These are phyloP conservation scores for Oconnorella tubifera DNA, from an alignment of 2,888 invertebrate genomes.

Conservation along the genomic window DNA sequence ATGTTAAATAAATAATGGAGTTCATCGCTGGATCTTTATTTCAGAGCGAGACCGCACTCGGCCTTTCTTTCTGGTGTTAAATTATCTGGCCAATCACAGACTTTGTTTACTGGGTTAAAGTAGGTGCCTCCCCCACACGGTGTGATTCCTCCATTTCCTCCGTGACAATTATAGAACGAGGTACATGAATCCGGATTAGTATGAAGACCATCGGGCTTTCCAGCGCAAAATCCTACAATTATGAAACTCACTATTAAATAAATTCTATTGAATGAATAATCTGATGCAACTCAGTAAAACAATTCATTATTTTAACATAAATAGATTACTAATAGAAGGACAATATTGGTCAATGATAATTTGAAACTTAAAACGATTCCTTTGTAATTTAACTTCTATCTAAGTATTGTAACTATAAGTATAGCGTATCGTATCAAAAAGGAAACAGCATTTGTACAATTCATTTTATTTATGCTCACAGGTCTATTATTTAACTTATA, in stretches of 20 bases:
- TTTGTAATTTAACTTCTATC: not conserved
- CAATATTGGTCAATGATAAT: not conserved
- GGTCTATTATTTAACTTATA: not conserved
- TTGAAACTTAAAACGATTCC: not conserved
- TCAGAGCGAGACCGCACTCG: not conserved
- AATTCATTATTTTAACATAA: no score
- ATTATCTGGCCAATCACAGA: conserved; percentile 13
- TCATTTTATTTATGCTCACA: no score
- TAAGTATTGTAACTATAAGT: no score
- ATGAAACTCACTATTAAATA: not conserved
- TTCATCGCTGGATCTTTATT: no score
- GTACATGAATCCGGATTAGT: conserved; percentile 2
- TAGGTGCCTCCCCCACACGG: not conserved
- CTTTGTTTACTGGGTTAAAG: conserved; percentile 5
- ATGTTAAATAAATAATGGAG: no score
- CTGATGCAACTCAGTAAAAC: not conserved
- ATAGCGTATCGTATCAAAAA: no score
- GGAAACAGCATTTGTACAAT: no score
- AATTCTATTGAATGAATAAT: no score
- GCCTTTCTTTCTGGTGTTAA: conserved; percentile 2
- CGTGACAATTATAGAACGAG: conserved; percentile 12
- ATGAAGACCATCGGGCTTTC: conserved; percentile 9
- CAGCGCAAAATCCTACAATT: not conserved
- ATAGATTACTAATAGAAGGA: no score
- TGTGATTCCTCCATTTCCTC: not conserved